Base-by-base conservation (phyloP, 1,140 invertebrate genomes). In the Sesamia nonagrioides region DNA sequence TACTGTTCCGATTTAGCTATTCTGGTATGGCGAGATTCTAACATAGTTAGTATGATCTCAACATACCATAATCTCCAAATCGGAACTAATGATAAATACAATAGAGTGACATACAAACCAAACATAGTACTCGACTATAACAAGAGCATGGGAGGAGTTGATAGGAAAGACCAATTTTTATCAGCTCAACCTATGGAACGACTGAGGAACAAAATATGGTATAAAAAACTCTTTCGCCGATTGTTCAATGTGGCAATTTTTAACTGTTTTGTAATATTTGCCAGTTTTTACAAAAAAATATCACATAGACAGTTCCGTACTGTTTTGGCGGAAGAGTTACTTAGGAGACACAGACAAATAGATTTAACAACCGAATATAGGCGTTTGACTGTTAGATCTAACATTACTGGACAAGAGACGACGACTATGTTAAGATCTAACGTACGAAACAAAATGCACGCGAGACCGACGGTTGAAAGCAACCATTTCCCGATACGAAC, bases 61-160 rank as follows among this genome's bases (percentile, higher is more conserved):
- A 81, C 81, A 52, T 83, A 77, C 58, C 84, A 85, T 69, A 11
- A 48, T 3, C n/a, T 78, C 5, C 61, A 86, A 78, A 37, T 75
- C 18, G 80, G 76, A 5, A 71, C 18, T 15, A 13, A 37, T 9
- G 42, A 66, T 6, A 83, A 81, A 48, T 68, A 78, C 40, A 54
- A 73, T 35, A 2, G 35, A 52, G 7, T 37, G 15, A 56, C 17
- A 6, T 79, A 66, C 37, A 86, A 86, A 54, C 83, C 86, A 15
- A 76, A 11, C 9, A 40, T 82, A n/a, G 82, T 88, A 17, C 78
- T 80, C 0, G 85, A 89, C 45, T 89, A 89, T 63, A 89, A 88
- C 56, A 81, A 74, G 37, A 56, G 48, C 45, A 88, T 86, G 85
- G 84, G 83, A n/a, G 84, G 84, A 17, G 77, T 89, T 4, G 86